Evolutionary conservation across 2,113 vertebrate species (phyloP).

Genomic region (Microcebus tavaratra): DNA sequence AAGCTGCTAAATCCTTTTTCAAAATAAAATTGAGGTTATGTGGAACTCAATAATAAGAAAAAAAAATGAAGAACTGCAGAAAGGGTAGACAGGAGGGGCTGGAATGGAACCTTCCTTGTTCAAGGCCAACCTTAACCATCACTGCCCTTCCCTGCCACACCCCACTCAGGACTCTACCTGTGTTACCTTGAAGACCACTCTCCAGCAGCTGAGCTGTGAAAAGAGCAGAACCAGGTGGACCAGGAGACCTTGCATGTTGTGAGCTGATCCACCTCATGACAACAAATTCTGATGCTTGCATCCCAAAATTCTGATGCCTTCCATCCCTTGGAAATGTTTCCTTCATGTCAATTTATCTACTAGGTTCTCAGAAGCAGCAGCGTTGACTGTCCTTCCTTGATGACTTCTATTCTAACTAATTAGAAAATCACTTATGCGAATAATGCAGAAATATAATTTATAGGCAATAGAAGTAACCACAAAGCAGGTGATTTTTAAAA

Average conservation of each 20-base stretch:
- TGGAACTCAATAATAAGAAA: background rate
- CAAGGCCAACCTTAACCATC: background rate
- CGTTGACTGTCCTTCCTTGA: background rate
- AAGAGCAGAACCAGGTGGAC: background rate
- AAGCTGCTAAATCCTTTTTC: conserved; percentile 37
- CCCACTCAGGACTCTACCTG: background rate
- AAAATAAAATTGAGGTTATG: background rate
- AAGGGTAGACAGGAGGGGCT: background rate
- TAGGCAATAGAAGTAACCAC: conserved; percentile 21
- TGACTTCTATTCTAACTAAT: conserved; percentile 50
- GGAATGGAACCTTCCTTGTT: background rate
- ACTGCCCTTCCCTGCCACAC: too few species aligned
- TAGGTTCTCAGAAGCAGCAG: background rate
- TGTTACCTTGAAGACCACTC: background rate
- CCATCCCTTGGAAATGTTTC: background rate
- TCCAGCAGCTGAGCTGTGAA: background rate
- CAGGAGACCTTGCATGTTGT: background rate
- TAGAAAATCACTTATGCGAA: conserved; percentile 13
- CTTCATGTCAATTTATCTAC: background rate
- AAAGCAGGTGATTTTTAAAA: background rate
- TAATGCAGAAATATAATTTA: conserved; percentile 16
- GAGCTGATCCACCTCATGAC: background rate
- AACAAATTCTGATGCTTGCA: background rate
- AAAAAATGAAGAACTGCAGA: background rate
- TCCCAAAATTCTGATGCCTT: background rate